phyloP scores from a whole-genome alignment of 2,797 vertebrate genomes.

The Eidolon dupreanum region DNA sequence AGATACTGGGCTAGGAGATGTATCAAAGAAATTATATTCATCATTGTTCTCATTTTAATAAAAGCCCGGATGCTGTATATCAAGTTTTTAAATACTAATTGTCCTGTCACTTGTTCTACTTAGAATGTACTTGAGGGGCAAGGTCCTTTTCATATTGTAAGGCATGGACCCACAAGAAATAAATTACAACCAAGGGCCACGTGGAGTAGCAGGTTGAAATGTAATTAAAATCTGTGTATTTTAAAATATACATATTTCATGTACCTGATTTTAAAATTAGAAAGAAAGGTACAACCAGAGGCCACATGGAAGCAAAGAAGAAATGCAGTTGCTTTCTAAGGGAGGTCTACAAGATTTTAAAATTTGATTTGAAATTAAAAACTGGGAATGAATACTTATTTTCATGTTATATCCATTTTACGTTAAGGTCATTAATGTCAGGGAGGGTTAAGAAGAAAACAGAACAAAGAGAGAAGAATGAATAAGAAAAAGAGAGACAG shows the following conservation, averaged over 20 bases:
- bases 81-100: slow-evolving; percentile 52
- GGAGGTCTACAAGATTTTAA: neutral
- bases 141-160: slow-evolving; percentile 49
- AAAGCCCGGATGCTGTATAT: slow-evolving; percentile 19
- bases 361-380: slow-evolving; percentile 53
- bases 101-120: slow-evolving; percentile 4
- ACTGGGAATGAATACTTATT: slow-evolving; percentile 2
- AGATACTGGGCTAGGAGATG: neutral
- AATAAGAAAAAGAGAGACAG: neutral
- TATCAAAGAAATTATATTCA: slow-evolving; percentile 25
- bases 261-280: slow-evolving; percentile 50
- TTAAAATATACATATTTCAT: slow-evolving; percentile 53
- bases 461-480: neutral
- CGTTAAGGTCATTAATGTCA: neutral
- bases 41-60: slow-evolving; percentile 53
- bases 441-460: neutral
- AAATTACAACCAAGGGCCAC: slow-evolving; percentile 40
- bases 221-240: slow-evolving; percentile 65
- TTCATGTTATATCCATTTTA: slow-evolving; percentile 1
- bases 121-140: slow-evolving; percentile 31
- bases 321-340: neutral
- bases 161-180: slow-evolving; percentile 23
- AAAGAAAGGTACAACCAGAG: slow-evolving; percentile 31
- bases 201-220: slow-evolving; percentile 23
- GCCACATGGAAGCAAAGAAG: neutral